These are phyloP conservation scores for Cyclura pinguis DNA, from an alignment of 2,797 vertebrate genomes.

Conservation along the genomic window DNA sequence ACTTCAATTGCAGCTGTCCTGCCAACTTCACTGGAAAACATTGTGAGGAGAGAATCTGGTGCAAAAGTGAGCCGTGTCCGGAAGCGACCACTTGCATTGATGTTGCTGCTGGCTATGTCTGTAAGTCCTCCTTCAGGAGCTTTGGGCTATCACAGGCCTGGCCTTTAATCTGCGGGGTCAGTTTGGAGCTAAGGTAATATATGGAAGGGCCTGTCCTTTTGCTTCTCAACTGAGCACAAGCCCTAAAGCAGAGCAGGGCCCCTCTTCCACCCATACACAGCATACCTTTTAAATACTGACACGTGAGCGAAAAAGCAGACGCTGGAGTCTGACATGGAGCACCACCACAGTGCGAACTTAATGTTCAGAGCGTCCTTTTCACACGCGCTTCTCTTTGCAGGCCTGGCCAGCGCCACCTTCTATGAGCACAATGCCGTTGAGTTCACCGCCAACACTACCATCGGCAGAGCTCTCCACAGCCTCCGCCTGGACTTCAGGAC, in stretches of 20 bases:
- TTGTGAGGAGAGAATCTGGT: constrained; percentile 91
- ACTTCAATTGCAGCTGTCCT: constrained; percentile 90
- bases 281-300: neutral
- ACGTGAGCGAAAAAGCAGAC: too few species aligned
- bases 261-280: neutral
- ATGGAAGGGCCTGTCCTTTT: neutral
- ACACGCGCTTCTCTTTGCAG: constrained; percentile 73
- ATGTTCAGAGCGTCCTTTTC: constrained; percentile 14
- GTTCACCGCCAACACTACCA: constrained; percentile 81
- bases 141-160: too few species aligned
- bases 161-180: neutral
- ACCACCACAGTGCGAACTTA: constrained; percentile 2
- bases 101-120: constrained; percentile 91
- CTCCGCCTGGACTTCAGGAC: constrained; percentile 89
- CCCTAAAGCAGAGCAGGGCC: neutral
- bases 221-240: neutral
- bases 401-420: constrained; percentile 89
- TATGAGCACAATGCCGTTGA: constrained; percentile 78
- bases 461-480: constrained; percentile 77
- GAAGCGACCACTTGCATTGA: constrained; percentile 84
- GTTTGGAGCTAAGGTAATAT: neutral
- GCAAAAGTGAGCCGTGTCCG: constrained; percentile 85
- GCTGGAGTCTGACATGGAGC: constrained; percentile 20
- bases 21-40: constrained; percentile 86
- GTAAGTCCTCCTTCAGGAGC: constrained; percentile 80